These are phyloP conservation scores for Phocoena sinus DNA, from an alignment of 2,113 vertebrate species.

Conservation along the genomic window DNA sequence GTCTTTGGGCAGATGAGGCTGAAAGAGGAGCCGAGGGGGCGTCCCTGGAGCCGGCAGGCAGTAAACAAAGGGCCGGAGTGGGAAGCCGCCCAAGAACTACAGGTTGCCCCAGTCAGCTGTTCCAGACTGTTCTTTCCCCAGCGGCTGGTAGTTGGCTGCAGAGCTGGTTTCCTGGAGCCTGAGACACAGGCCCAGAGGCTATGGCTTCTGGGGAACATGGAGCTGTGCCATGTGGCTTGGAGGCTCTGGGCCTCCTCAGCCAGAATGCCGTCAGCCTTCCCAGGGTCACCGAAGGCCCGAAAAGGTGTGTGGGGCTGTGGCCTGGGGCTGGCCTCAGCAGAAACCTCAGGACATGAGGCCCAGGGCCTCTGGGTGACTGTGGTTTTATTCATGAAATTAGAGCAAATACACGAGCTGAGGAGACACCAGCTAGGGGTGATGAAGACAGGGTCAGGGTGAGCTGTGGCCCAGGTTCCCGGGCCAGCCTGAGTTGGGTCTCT, in stretches of 20 bases:
- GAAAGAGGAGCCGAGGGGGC: background rate
- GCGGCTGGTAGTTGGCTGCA: background rate
- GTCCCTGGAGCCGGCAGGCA: background rate
- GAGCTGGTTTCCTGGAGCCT: background rate
- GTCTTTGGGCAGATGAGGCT: background rate
- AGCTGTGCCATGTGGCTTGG: too few species aligned
- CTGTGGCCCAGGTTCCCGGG: background rate
- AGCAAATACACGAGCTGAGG: background rate
- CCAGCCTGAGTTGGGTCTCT: background rate
- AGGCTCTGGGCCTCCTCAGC: background rate
- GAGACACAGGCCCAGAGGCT: background rate
- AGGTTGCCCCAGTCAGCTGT: background rate
- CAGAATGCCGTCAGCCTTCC: background rate
- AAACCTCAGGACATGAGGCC: background rate
- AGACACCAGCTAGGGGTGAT: background rate
- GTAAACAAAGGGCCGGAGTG: background rate
- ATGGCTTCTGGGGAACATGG: background rate
- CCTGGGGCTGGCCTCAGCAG: background rate
- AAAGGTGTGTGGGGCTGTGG: background rate
- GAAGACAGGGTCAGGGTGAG: background rate
- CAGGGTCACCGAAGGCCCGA: background rate
- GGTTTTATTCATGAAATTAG: slow-evolving; percentile 5
- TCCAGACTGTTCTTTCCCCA: background rate
- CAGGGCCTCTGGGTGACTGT: background rate
- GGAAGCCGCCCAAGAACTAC: background rate